Base-by-base conservation (phyloP, 2,797 vertebrate species). In the Tokudaia tokunoshimensis region DNA sequence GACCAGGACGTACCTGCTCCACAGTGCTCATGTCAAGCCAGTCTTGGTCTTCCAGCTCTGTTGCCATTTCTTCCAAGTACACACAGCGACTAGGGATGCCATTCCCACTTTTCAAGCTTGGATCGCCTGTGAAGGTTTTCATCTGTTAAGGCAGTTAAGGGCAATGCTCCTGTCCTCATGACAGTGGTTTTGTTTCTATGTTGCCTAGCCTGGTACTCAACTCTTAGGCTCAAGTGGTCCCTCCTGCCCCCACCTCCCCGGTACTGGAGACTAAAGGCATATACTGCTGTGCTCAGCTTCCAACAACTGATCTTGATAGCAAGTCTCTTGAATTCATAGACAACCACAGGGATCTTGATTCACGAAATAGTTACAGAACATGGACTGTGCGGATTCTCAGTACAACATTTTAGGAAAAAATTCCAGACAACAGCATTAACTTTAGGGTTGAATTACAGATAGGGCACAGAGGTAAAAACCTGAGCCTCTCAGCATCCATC, bases 21-120 rank as follows among this genome's bases (percentile, higher is more conserved):
- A 99, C 98, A 2, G 99, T 99, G 97, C 99, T 99, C 99, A 99
- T 99, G 98, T 99, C 99, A 92, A 99, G 99, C 99, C 99, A 99
- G 98, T 99, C 99, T 98, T 99, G 99, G 76, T 99, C 99, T 57
- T 99, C 99, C 93, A 99, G 98, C 95, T 99, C 99, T 0, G 99
- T 98, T 0, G 99, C 99, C 99, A 99, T 99, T 96, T 99, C 99
- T 96, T 99, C 99, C 98, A 99, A 98, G 95, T 99, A 99, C 41
- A 99, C 99, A 70, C 99, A 99, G 26, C 99, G 99, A 3, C 99
- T 99, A 0, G 99, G 99, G 96, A 99, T 99, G 52, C 99, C 99
- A 94, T 99, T 99, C 72, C 99, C 99, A 2, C 99, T 99, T 98
- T 99, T 99, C 98, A 99, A 98, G 98, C 99, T 99, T 61, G 99